phyloP scores from a whole-genome alignment of 2,888 invertebrate genomes.

The Meiosimyza decipiens region DNA sequence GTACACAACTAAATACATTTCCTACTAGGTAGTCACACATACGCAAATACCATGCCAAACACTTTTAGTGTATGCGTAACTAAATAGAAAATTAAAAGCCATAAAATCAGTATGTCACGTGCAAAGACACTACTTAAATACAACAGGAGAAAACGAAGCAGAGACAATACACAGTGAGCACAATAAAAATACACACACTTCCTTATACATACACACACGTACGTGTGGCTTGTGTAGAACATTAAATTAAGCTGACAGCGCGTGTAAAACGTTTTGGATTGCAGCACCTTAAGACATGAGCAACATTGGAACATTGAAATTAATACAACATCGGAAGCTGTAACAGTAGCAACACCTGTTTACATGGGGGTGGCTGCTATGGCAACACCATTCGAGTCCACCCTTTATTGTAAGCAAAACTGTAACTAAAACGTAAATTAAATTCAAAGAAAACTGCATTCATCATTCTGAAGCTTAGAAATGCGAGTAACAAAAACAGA shows the following conservation, averaged over 20 bases:
- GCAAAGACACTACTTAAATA: conserved; percentile 47
- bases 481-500: not conserved
- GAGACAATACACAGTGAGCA: not conserved
- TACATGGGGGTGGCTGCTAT: too few relatives aligned
- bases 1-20: too few relatives aligned
- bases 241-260: conserved; percentile 52
- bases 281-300: conserved; percentile 40
- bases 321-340: too few relatives aligned
- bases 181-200: not conserved
- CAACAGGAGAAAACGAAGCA: not conserved
- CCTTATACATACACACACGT: not conserved
- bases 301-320: not conserved
- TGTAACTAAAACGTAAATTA: not conserved
- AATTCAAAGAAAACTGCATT: conserved; percentile 10
- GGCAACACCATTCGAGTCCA: not conserved
- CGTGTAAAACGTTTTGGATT: conserved; percentile 48
- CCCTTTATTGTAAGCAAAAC: not conserved
- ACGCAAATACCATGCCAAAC: conserved; percentile 39
- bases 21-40: not conserved
- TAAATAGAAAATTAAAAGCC: conserved; percentile 61
- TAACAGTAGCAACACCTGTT: too few relatives aligned
- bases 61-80: conserved; percentile 56
- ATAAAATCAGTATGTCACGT: conserved; percentile 62
- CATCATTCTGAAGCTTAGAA: not conserved
- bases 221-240: conserved; percentile 21